Conservation (phyloP, 2,888 invertebrate species). For the Pachycephus smyrnensis region DNA sequence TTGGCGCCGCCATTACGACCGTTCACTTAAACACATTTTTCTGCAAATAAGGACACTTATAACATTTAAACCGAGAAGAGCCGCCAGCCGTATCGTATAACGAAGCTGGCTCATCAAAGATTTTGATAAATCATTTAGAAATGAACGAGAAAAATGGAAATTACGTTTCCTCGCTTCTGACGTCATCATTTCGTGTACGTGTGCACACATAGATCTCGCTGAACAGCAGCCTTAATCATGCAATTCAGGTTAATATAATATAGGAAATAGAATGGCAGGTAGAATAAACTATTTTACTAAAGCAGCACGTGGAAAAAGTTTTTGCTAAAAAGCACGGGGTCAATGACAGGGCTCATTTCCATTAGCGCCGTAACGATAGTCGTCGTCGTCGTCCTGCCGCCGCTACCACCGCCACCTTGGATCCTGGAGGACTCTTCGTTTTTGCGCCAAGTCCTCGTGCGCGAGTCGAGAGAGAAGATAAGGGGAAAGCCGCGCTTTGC, state of each 20-base stretch:
- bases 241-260: background rate
- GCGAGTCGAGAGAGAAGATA: background rate
- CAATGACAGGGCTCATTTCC: background rate
- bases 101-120: no score
- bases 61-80: no score
- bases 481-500: constrained; percentile 8
- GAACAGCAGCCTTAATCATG: no score
- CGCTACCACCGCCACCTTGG: background rate
- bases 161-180: no score
- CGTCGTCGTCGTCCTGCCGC: background rate
- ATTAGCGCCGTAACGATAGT: background rate
- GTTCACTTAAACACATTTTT: no score
- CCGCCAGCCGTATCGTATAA: no score
- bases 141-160: no score
- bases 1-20: no score
- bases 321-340: background rate
- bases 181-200: no score
- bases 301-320: background rate
- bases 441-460: background rate
- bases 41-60: no score
- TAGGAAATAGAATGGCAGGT: background rate
- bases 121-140: no score
- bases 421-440: background rate
- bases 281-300: background rate
- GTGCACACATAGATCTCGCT: no score